A percentile compares a stretch with the other conserved stretches of the same genome.
Conservation (phyloP, 1,140 invertebrate genomes). For the Drosophila miranda region DNA sequence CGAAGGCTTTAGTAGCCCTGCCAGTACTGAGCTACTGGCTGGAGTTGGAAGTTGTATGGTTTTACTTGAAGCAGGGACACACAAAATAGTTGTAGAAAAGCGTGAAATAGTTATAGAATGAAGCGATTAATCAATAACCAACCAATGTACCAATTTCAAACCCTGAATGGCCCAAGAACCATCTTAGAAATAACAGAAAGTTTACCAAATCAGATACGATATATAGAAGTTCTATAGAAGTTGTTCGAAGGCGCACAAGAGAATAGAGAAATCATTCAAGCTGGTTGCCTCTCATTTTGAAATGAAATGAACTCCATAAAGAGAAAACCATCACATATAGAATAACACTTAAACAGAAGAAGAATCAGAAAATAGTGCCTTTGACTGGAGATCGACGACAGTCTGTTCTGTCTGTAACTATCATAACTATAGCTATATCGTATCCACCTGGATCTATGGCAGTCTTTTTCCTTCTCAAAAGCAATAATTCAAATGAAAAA, state of each 20-base stretch:
- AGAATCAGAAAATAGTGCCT: slow-evolving; percentile 69
- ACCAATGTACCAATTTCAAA: slow-evolving; percentile 25
- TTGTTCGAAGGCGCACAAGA: background rate
- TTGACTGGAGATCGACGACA: slow-evolving; percentile 52
- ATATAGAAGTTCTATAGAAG: background rate
- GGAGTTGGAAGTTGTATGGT: slow-evolving; percentile 51
- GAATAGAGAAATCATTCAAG: no score
- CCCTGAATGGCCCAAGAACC: background rate
- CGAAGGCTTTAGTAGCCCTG: background rate
- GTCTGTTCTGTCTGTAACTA: slow-evolving; percentile 30
- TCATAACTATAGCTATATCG: background rate
- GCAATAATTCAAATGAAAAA: slow-evolving; percentile 36
- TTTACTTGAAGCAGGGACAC: slow-evolving; percentile 68
- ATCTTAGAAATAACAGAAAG: background rate
- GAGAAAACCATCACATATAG: background rate
- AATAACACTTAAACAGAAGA: slow-evolving; percentile 20
- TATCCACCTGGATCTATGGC: slow-evolving; percentile 7
- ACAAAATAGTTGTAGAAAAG: slow-evolving; percentile 63
- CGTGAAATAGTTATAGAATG: slow-evolving; percentile 52
- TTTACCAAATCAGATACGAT: slow-evolving; percentile 2
- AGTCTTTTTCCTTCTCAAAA: slow-evolving; percentile 21
- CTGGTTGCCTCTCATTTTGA: no score
- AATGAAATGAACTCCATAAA: slow-evolving; percentile 2
- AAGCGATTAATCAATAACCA: slow-evolving; percentile 14
- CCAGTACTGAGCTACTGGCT: background rate